Evolutionary conservation across 2,797 vertebrate genomes (phyloP).

Genomic region (Limosa lapponica): DNA sequence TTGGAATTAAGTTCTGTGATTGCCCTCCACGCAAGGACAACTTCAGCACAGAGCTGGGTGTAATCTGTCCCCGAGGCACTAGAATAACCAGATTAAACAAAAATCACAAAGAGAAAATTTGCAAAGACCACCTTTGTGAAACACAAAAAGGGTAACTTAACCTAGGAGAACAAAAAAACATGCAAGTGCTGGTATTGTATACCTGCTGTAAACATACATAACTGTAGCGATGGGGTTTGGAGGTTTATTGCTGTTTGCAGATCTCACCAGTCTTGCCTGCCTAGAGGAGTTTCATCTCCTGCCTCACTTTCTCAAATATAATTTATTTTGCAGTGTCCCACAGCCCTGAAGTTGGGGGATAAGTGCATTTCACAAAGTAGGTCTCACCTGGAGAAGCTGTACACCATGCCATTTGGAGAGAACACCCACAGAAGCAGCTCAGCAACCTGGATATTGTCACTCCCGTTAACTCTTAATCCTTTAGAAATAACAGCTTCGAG

Average conservation of each 20-base stretch:
- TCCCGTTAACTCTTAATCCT: background rate
- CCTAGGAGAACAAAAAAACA: background rate
- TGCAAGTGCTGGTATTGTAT: background rate
- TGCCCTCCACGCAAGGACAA: background rate
- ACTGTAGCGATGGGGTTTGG: background rate
- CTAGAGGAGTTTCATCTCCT: background rate
- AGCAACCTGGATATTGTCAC: no score
- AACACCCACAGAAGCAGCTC: background rate
- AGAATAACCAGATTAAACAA: background rate
- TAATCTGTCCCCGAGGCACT: background rate
- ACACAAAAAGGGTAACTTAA: background rate
- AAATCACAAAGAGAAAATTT: background rate
- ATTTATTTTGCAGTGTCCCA: background rate
- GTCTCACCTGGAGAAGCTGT: background rate
- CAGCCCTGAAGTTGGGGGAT: background rate
- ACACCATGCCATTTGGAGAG: rapidly evolving
- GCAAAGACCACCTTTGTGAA: background rate
- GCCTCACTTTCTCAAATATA: background rate
- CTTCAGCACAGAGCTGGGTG: background rate
- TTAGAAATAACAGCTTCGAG: background rate
- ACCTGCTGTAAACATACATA: background rate
- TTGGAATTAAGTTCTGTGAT: background rate
- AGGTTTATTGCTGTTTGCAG: background rate
- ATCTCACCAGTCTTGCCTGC: background rate
- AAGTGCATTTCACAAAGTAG: background rate